phyloP scores from a whole-genome alignment of 2,888 invertebrate species.

The Epiblema foenella region DNA sequence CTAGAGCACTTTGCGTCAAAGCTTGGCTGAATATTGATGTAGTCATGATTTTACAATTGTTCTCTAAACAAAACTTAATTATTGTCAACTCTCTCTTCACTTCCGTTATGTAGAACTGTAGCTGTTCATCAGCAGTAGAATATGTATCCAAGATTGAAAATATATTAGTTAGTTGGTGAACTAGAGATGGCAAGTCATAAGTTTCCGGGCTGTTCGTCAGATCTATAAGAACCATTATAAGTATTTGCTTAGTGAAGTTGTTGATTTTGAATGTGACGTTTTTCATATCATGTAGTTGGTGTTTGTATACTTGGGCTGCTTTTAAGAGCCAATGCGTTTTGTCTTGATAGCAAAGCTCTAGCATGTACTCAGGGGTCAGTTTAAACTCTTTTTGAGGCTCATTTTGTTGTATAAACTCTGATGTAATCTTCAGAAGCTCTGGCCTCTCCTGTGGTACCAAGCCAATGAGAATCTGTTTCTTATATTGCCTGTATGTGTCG shows the following conservation, averaged over 20 bases:
- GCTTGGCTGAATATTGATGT: conserved; percentile 79
- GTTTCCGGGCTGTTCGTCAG: conserved; percentile 79
- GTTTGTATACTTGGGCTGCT: conserved; percentile 76
- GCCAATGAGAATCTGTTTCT: conserved; percentile 77
- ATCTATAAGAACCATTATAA: conserved; percentile 80
- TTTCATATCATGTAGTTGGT: conserved; percentile 77
- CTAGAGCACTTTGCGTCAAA: conserved; percentile 76
- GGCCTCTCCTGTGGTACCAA: conserved; percentile 72
- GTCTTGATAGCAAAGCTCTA: conserved; percentile 79
- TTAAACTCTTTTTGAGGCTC: conserved; percentile 76
- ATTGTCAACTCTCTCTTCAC: conserved; percentile 79
- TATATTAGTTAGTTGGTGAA: conserved; percentile 77
- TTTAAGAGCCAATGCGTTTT: conserved; percentile 80
- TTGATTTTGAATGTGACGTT: conserved; percentile 80
- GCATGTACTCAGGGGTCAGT: conserved; percentile 79
- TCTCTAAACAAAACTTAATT: conserved; percentile 80
- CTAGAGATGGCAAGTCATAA: conserved; percentile 74
- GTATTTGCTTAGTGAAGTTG: conserved; percentile 80
- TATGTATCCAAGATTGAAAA: conserved; percentile 80
- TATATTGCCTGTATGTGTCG: conserved; percentile 70
- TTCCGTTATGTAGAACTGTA: conserved; percentile 80
- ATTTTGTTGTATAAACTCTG: conserved; percentile 72
- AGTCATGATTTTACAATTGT: conserved; percentile 80
- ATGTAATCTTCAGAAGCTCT: conserved; percentile 64
- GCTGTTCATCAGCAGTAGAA: conserved; percentile 71